phyloP scores from a whole-genome alignment of 2,888 invertebrate genomes.

The Lithosia quadra region DNA sequence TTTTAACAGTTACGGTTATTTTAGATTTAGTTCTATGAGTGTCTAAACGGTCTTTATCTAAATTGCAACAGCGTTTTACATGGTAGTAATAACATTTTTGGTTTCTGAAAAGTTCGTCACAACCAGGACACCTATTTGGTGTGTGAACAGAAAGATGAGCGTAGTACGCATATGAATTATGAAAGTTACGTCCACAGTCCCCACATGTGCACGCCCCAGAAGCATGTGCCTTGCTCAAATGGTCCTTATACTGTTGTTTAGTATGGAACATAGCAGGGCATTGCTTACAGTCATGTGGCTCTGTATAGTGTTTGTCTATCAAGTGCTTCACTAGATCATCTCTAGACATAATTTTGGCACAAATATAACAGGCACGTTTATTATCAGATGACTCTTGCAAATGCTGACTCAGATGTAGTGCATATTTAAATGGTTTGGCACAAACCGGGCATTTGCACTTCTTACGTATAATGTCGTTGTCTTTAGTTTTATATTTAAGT shows the following conservation, averaged over 20 bases:
- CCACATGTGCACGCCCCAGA: slow-evolving; percentile 67
- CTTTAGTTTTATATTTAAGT: slow-evolving; percentile 15
- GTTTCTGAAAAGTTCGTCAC: slow-evolving; percentile 72
- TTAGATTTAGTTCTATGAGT: slow-evolving; percentile 57
- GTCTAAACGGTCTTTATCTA: slow-evolving; percentile 59
- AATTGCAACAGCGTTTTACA: slow-evolving; percentile 69
- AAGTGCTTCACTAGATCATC: slow-evolving; percentile 68
- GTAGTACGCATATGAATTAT: slow-evolving; percentile 61
- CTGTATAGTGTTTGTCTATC: slow-evolving; percentile 53
- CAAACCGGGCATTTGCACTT: slow-evolving; percentile 70
- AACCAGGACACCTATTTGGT: slow-evolving; percentile 69
- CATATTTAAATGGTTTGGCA: slow-evolving; percentile 65
- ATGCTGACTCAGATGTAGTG: slow-evolving; percentile 67
- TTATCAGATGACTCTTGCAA: slow-evolving; percentile 71
- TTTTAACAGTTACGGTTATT: slow-evolving; percentile 63
- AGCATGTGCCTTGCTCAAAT: slow-evolving; percentile 62
- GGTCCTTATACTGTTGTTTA: slow-evolving; percentile 53
- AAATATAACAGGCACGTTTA: slow-evolving; percentile 72
- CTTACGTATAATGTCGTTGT: slow-evolving; percentile 39
- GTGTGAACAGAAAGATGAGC: slow-evolving; percentile 71
- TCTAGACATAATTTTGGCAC: slow-evolving; percentile 69
- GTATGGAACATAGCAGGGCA: slow-evolving; percentile 68
- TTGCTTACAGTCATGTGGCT: slow-evolving; percentile 67
- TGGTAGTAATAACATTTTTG: slow-evolving; percentile 74
- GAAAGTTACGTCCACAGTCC: slow-evolving; percentile 74